phyloP scores from a whole-genome alignment of 2,113 vertebrate species.

The Mastomys natalensis region DNA sequence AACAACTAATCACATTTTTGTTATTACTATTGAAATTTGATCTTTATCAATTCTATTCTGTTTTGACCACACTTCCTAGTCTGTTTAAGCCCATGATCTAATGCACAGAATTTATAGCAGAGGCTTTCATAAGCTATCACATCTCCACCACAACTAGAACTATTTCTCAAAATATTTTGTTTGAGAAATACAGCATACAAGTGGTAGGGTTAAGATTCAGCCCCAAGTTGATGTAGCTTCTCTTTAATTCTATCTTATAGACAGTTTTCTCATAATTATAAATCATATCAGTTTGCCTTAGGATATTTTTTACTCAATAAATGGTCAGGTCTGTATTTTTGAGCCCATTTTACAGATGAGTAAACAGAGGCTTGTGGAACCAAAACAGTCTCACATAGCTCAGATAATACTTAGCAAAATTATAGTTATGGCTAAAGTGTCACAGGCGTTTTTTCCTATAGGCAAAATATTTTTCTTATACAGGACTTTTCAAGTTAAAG shows the following conservation, averaged over 20 bases:
- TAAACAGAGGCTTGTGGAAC: conserved; percentile 31
- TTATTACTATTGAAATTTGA: neutral
- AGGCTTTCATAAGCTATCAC: neutral
- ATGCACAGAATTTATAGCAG: neutral
- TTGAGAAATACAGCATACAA: neutral
- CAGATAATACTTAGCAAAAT: conserved; percentile 33
- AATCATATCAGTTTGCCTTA: neutral
- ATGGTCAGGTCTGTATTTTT: neutral
- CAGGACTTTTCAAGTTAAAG: neutral
- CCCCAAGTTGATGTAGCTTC: neutral
- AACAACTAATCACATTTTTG: neutral
- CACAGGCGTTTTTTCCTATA: neutral
- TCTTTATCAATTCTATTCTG: neutral
- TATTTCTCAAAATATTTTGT: neutral
- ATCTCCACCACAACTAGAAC: neutral
- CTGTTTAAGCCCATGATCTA: neutral
- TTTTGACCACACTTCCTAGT: neutral
- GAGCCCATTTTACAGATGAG: conserved; percentile 11
- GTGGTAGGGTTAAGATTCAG: neutral
- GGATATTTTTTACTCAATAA: neutral
- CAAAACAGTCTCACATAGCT: neutral
- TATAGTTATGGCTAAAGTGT: neutral
- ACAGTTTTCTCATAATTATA: neutral
- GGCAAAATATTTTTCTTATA: neutral
- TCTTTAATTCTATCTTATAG: neutral